A percentile compares a stretch with the other conserved stretches of the same genome.
These are phyloP conservation scores for Terrapene triunguis DNA, from an alignment of 2,113 vertebrate genomes.

Conservation along the genomic window DNA sequence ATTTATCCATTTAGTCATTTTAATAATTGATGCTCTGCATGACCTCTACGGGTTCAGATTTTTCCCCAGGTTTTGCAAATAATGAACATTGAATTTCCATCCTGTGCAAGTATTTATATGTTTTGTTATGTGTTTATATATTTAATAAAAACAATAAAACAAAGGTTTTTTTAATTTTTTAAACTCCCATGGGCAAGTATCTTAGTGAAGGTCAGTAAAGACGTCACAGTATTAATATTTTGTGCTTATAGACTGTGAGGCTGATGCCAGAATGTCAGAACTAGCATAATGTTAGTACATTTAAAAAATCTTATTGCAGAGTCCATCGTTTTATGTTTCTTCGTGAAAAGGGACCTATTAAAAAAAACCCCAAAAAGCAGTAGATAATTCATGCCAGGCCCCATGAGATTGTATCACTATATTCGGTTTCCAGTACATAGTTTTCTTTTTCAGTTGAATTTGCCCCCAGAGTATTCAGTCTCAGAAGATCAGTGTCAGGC, in stretches of 20 bases:
- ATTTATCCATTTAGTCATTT: neutral
- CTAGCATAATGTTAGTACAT: conserved; percentile 30
- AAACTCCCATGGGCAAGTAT: neutral
- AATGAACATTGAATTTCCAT: neutral
- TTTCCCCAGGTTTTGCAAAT: neutral
- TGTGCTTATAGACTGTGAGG: neutral
- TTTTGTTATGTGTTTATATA: neutral
- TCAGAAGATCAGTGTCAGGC: conserved; percentile 1
- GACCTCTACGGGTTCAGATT: neutral
- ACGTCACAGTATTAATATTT: conserved; percentile 33
- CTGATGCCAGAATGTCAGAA: conserved; percentile 45
- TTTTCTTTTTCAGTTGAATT: conserved; percentile 36
- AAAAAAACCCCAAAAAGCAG: conserved; percentile 39
- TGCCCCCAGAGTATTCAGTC: neutral
- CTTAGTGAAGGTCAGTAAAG: conserved; percentile 37
- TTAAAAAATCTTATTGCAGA: neutral
- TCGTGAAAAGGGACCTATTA: conserved; percentile 61
- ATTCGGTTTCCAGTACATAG: neutral
- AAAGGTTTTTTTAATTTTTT: neutral
- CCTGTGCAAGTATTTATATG: neutral
- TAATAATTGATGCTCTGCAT: neutral
- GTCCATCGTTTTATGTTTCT: conserved; percentile 29
- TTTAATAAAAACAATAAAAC: neutral
- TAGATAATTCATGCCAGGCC: conserved; percentile 37
- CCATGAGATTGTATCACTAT: conserved; percentile 39